Evolutionary conservation across 2,797 vertebrate species (phyloP).

Genomic region (Onychomys torridus): DNA sequence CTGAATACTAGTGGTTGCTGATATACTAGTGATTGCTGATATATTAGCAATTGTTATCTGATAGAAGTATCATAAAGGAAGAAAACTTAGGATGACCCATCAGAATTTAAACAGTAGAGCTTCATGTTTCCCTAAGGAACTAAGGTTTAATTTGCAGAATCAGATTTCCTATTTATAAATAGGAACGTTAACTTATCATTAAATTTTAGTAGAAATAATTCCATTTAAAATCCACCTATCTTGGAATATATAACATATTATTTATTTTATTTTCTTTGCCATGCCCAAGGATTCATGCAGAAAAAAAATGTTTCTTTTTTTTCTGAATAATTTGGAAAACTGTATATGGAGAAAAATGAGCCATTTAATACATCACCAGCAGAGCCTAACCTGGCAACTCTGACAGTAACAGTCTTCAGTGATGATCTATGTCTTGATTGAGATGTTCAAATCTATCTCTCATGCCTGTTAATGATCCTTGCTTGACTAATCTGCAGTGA

Average conservation of each 20-base stretch:
- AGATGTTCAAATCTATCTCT: slow-evolving; percentile 64
- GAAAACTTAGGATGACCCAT: not conserved
- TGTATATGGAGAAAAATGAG: slow-evolving; percentile 60
- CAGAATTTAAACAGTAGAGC: slow-evolving; percentile 38
- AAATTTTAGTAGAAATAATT: slow-evolving; percentile 54
- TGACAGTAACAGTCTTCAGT: slow-evolving; percentile 48
- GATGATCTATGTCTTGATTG: slow-evolving; percentile 64
- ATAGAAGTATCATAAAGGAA: not conserved
- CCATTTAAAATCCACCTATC: slow-evolving; percentile 38
- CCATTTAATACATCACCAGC: slow-evolving; percentile 67
- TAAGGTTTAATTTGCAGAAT: slow-evolving; percentile 43
- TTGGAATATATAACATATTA: slow-evolving; percentile 60
- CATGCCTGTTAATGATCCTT: slow-evolving; percentile 66
- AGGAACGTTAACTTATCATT: not conserved
- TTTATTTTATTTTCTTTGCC: slow-evolving; percentile 61
- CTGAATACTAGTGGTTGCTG: not conserved
- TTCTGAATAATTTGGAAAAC: slow-evolving; percentile 58
- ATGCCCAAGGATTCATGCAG: not conserved
- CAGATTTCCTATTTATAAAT: slow-evolving; percentile 34
- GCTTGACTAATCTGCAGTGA: slow-evolving; percentile 80
- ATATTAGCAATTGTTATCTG: slow-evolving; percentile 7
- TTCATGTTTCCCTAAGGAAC: slow-evolving; percentile 59
- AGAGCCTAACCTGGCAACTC: slow-evolving; percentile 48
- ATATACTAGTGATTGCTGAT: not conserved
- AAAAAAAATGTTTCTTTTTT: slow-evolving; percentile 40